phyloP scores from a whole-genome alignment of 2,888 invertebrate genomes.

The Ennomos quercinarius region DNA sequence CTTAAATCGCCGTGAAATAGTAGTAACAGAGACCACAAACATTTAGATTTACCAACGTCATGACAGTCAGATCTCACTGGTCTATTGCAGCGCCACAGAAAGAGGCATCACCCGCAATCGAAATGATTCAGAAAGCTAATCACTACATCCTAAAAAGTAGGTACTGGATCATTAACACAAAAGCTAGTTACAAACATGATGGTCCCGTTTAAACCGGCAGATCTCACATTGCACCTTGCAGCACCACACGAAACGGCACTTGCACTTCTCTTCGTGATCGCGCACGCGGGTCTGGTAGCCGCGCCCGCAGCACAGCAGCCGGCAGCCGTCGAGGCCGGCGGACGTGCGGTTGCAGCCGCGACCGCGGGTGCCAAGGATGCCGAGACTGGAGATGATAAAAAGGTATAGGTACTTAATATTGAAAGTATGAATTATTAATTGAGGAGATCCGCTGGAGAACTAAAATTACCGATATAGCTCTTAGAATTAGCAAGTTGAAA shows the following conservation, averaged over 20 bases:
- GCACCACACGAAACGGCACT: slow-evolving; percentile 96
- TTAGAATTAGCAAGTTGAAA: no score
- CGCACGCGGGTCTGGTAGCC: slow-evolving; percentile 94
- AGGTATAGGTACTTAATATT: no score
- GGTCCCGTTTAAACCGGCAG: slow-evolving; percentile 92
- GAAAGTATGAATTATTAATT: no score
- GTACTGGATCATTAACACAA: neutral
- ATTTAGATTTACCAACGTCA: no score
- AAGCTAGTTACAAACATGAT: slow-evolving; percentile 93
- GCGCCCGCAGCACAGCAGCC: slow-evolving; percentile 94
- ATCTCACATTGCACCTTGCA: slow-evolving; percentile 94
- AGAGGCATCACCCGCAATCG: no score
- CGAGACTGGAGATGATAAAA: slow-evolving; percentile 83
- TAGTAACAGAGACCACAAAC: no score
- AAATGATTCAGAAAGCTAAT: neutral
- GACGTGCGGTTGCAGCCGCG: slow-evolving; percentile 94
- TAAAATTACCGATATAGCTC: no score
- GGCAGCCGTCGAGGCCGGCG: slow-evolving; percentile 94
- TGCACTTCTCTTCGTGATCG: slow-evolving; percentile 94
- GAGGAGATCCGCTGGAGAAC: no score
- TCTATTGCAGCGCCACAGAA: no score
- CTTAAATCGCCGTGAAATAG: no score
- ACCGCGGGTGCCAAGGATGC: slow-evolving; percentile 93
- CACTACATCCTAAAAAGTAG: neutral
- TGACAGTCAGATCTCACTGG: no score